Evolutionary conservation across 2,797 vertebrate species (phyloP).

Genomic region (Falco rusticolus): DNA sequence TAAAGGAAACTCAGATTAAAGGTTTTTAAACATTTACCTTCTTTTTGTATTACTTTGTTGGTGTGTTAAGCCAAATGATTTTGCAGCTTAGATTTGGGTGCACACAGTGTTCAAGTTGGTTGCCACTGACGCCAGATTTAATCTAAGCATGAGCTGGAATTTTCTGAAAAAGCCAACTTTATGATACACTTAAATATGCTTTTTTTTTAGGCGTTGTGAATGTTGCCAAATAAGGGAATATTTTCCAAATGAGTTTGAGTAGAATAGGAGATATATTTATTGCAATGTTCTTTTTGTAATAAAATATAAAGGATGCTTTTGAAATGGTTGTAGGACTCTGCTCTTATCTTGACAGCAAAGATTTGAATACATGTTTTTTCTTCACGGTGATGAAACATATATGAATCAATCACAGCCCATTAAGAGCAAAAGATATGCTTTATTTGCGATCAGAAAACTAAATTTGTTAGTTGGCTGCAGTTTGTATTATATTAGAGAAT

Average conservation of each 20-base stretch:
- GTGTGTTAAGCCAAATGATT: neutral
- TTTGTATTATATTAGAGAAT: neutral
- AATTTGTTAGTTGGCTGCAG: neutral
- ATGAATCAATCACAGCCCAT: neutral
- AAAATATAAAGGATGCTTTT: conserved; percentile 52
- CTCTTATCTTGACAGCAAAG: neutral
- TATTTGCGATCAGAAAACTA: neutral
- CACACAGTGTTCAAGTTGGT: conserved; percentile 6
- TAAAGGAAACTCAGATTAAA: neutral
- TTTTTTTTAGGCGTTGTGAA: conserved; percentile 28
- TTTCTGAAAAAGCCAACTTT: conserved; percentile 61
- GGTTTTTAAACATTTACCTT: neutral
- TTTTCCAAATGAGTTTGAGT: conserved; percentile 24
- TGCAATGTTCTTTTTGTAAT: conserved; percentile 42
- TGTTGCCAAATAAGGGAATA: conserved; percentile 5
- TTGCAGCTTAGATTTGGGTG: neutral
- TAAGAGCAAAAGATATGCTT: neutral
- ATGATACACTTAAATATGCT: conserved; percentile 45
- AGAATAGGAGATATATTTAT: conserved; percentile 50
- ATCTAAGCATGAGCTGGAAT: conserved; percentile 22
- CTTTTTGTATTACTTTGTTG: neutral
- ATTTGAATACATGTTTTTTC: neutral
- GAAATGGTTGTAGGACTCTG: conserved; percentile 49
- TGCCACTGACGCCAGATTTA: conserved; percentile 19
- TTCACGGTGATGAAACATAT: neutral